These are phyloP conservation scores for Bombus cullumanus DNA, from an alignment of 1,140 invertebrate genomes.

Conservation along the genomic window DNA sequence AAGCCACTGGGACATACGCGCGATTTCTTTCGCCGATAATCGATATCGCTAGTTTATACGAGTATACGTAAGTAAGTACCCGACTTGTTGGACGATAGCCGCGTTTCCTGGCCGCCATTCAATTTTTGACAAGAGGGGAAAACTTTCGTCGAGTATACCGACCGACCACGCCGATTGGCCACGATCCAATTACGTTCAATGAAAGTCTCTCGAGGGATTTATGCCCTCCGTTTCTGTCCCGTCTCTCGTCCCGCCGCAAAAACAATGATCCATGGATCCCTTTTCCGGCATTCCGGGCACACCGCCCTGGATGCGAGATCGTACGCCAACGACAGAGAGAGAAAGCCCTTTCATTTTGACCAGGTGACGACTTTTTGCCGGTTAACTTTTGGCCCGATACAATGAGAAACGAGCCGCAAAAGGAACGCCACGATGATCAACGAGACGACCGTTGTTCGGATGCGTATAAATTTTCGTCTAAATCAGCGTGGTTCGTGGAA, in stretches of 20 bases:
- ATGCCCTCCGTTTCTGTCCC: slow-evolving; percentile 53
- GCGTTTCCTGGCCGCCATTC: slow-evolving; percentile 47
- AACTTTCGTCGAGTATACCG: slow-evolving; percentile 38
- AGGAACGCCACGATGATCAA: slow-evolving; percentile 37
- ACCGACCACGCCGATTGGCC: slow-evolving; percentile 55
- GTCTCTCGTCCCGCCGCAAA: slow-evolving; percentile 47
- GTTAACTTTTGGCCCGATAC: slow-evolving; percentile 35
- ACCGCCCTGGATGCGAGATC: slow-evolving; percentile 11
- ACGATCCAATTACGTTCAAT: slow-evolving; percentile 69
- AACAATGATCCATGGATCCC: slow-evolving; percentile 68
- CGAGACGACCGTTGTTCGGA: slow-evolving; percentile 4
- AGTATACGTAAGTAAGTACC: too few species aligned
- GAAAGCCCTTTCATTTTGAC: slow-evolving; percentile 16
- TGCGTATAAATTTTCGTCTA: slow-evolving; percentile 31
- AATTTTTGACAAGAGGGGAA: slow-evolving; percentile 50
- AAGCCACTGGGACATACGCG: neutral
- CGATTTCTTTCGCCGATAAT: slow-evolving; percentile 19
- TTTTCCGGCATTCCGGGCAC: slow-evolving; percentile 61
- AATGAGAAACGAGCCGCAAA: slow-evolving; percentile 44
- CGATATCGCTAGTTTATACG: neutral
- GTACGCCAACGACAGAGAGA: neutral
- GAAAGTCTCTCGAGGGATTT: slow-evolving; percentile 70
- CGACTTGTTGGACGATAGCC: neutral
- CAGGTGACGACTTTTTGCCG: slow-evolving; percentile 49
- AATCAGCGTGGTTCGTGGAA: neutral